Conservation (phyloP, 1,140 invertebrate genomes). For the Augochlora pura region DNA sequence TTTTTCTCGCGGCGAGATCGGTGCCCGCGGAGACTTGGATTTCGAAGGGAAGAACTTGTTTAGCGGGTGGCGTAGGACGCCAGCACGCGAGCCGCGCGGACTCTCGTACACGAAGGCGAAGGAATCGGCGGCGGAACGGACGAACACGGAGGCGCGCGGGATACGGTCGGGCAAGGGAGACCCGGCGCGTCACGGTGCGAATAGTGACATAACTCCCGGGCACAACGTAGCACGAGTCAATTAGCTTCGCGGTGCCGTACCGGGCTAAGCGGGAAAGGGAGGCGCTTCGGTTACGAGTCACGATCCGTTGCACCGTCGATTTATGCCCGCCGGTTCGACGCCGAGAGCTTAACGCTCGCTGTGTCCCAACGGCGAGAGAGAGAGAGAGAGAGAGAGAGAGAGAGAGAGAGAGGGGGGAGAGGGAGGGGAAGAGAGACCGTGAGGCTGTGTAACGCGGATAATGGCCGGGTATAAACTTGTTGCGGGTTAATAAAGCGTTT, state of each 20-base stretch:
- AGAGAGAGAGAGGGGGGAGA: no score
- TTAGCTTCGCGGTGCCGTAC: constrained; percentile 40
- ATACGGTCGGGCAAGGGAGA: no score
- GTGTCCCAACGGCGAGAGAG: no score
- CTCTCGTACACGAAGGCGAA: background rate
- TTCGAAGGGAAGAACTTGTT: no score
- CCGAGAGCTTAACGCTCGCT: constrained; percentile 16
- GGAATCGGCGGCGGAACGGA: background rate
- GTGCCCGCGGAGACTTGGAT: no score
- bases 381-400: no score
- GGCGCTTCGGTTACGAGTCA: constrained; percentile 34
- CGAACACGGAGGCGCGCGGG: background rate
- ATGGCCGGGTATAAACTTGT: constrained; percentile 43
- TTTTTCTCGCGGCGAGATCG: no score
- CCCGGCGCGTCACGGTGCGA: constrained; percentile 13
- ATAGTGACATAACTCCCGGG: constrained; percentile 39
- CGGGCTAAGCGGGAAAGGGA: constrained; percentile 9
- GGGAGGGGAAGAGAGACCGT: no score
- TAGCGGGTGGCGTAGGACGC: no score
- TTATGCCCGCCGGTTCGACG: constrained; percentile 41
- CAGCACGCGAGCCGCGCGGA: no score
- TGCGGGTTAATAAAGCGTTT: constrained; percentile 47
- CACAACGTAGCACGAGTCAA: constrained; percentile 32
- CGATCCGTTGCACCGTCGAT: constrained; percentile 44
- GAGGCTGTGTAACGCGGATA: constrained; percentile 33